These are phyloP conservation scores for Imbricaverruca yamaguchii DNA, from an alignment of 2,888 invertebrate genomes.

Conservation along the genomic window DNA sequence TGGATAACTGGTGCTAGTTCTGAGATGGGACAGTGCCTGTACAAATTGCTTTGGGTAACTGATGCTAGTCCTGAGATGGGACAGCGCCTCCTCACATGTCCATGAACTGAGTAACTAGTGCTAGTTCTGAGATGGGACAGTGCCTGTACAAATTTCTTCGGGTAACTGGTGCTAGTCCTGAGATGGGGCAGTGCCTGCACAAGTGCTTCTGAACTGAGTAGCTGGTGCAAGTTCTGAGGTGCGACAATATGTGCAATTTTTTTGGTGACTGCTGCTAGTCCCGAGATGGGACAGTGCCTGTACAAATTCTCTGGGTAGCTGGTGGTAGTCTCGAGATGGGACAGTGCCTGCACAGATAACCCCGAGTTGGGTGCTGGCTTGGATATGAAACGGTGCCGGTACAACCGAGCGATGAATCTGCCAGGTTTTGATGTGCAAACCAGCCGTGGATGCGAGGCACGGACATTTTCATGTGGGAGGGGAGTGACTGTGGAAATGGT, in stretches of 20 bases:
- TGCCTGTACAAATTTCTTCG: not conserved
- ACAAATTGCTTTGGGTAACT: not conserved
- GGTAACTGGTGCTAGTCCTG: not conserved
- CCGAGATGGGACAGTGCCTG: slow-evolving; percentile 6
- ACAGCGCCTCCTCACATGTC: not conserved
- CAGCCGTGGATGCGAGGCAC: too few relatives aligned
- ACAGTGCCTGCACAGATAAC: not conserved
- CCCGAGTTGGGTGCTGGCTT: not conserved
- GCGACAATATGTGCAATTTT: not conserved
- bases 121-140: slow-evolving; percentile 10
- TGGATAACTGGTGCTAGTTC: not conserved
- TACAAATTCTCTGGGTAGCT: not conserved
- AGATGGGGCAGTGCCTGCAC: slow-evolving; percentile 7
- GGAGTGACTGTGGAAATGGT: too few relatives aligned
- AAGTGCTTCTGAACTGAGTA: not conserved
- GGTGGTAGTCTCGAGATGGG: slow-evolving; percentile 2
- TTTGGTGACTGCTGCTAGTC: not conserved
- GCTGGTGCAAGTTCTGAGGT: not conserved
- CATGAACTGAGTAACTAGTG: not conserved
- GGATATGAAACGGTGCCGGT: not conserved
- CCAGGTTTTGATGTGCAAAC: too few relatives aligned
- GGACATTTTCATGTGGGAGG: too few relatives aligned
- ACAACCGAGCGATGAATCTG: not conserved
- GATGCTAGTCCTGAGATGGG: slow-evolving; percentile 8
- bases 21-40: slow-evolving; percentile 12